phyloP scores from a whole-genome alignment of 1,140 invertebrate species.

The Lordiphosa collinella region DNA sequence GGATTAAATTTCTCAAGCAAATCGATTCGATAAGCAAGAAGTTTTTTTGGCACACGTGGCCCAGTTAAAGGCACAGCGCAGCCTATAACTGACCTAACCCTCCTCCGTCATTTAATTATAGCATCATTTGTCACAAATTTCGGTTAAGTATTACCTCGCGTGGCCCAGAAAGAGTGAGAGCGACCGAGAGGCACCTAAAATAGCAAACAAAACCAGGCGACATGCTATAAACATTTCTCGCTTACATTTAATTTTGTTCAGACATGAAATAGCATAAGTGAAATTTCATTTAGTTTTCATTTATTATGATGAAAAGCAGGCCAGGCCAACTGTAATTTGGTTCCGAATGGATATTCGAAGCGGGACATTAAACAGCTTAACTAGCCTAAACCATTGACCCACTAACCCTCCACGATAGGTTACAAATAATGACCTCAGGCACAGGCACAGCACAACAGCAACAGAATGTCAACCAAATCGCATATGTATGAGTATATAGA shows the following conservation, averaged over 20 bases:
- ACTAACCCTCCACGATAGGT: constrained; percentile 56
- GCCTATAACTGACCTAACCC: constrained; percentile 32
- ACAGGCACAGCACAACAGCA: neutral
- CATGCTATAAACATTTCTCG: constrained; percentile 64
- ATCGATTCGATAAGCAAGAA: constrained; percentile 22
- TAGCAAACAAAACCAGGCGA: constrained; percentile 21
- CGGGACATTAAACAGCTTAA: constrained; percentile 43
- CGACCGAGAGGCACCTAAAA: constrained; percentile 6
- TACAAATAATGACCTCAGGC: constrained; percentile 64
- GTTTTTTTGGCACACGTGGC: constrained; percentile 42
- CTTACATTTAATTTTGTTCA: constrained; percentile 68
- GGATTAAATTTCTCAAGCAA: constrained; percentile 27
- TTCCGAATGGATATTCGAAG: constrained; percentile 33
- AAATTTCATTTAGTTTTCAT: constrained; percentile 74
- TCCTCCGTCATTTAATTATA: constrained; percentile 61
- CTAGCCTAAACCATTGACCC: constrained; percentile 66
- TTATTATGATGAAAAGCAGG: constrained; percentile 53
- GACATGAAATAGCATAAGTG: constrained; percentile 69
- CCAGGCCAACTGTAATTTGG: constrained; percentile 47
- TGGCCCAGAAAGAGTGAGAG: constrained; percentile 58
- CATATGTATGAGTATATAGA: constrained; percentile 36
- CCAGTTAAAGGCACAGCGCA: constrained; percentile 11
- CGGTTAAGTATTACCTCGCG: constrained; percentile 54
- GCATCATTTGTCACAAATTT: constrained; percentile 63
- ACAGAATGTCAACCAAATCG: constrained; percentile 67